Evolutionary conservation across 2,888 invertebrate genomes (phyloP).

Genomic region (Lithophane socia): DNA sequence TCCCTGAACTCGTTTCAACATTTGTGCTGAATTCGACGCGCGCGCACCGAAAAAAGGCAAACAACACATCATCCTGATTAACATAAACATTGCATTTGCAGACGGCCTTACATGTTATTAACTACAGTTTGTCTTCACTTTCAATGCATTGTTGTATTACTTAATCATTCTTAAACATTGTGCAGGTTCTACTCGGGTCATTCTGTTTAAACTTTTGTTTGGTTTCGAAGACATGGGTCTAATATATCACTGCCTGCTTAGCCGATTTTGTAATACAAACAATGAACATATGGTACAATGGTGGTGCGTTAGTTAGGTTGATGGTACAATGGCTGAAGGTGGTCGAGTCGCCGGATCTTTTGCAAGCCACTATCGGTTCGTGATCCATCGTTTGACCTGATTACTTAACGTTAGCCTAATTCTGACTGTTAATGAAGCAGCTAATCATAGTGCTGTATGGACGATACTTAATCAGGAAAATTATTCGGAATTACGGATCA

Average conservation of each 20-base stretch:
- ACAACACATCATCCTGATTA: constrained; percentile 70
- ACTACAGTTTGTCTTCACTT: constrained; percentile 62
- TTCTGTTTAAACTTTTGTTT: constrained; percentile 51
- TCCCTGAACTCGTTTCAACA: constrained; percentile 73
- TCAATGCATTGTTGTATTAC: constrained; percentile 64
- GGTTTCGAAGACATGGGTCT: constrained; percentile 18
- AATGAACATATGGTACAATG: constrained; percentile 66
- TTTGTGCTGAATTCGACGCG: constrained; percentile 75
- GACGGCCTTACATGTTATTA: constrained; percentile 67
- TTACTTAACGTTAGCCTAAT: constrained; percentile 69
- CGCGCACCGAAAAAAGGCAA: constrained; percentile 69
- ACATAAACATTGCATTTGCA: constrained; percentile 77
- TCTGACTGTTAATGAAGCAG: constrained; percentile 37
- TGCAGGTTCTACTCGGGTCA: constrained; percentile 29
- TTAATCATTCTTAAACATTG: constrained; percentile 54
- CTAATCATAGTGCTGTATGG: constrained; percentile 26
- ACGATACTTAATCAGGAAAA: background rate
- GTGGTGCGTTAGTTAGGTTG: constrained; percentile 65
- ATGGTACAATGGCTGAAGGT: constrained; percentile 73
- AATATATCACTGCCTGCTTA: constrained; percentile 38
- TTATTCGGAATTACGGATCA: constrained; percentile 18
- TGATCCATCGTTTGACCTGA: constrained; percentile 69
- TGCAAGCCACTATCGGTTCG: constrained; percentile 77
- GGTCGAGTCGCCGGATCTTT: constrained; percentile 81
- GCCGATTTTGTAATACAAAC: constrained; percentile 64